A percentile compares a stretch with the other conserved stretches of the same genome.
phyloP scores from a whole-genome alignment of 2,888 invertebrate genomes.

The Drosophila kuntzei region DNA sequence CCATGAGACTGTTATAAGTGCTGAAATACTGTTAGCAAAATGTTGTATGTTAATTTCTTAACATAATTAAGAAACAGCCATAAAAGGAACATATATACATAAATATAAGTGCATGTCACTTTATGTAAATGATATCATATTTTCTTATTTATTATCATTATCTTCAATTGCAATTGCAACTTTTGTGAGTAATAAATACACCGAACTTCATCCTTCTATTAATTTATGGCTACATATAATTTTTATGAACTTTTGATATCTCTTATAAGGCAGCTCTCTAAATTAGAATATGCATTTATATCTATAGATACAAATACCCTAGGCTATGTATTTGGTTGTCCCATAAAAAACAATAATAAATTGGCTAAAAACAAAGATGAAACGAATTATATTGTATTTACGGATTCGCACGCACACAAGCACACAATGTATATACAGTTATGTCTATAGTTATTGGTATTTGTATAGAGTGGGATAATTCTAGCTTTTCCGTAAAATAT shows the following conservation, averaged over 20 bases:
- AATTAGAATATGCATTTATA: neutral
- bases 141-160: neutral
- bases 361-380: neutral
- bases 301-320: neutral
- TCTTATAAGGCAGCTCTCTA: neutral
- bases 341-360: conserved; percentile 1
- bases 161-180: neutral
- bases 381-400: conserved; percentile 4
- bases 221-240: neutral
- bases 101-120: neutral
- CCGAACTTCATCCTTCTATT: neutral
- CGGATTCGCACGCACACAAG: neutral
- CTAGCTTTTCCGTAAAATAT: neutral
- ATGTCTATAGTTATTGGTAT: conserved; percentile 22
- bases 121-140: neutral
- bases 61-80: neutral
- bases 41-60: neutral
- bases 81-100: neutral
- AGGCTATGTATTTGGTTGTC: neutral
- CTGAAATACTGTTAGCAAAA: neutral
- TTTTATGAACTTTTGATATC: neutral
- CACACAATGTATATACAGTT: conserved; percentile 10
- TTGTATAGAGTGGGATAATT: conserved; percentile 5
- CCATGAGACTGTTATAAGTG: neutral
- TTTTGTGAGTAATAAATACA: neutral